phyloP scores from a whole-genome alignment of 2,113 vertebrate species.

The Carassius gibelio region DNA sequence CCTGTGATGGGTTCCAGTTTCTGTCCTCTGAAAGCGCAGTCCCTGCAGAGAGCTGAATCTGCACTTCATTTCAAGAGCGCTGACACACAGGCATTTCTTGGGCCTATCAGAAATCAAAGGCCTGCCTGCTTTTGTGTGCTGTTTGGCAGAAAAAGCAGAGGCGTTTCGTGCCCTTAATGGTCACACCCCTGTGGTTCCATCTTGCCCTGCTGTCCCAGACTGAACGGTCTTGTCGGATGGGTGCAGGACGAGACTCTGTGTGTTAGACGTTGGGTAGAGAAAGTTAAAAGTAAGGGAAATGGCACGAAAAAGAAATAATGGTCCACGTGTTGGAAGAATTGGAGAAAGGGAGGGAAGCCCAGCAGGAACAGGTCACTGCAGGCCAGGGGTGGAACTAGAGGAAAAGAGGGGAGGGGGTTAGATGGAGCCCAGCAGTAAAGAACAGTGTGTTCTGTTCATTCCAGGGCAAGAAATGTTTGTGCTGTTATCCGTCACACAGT shows the following conservation, averaged over 20 bases:
- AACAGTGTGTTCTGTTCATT: conserved; percentile 61
- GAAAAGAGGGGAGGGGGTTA: conserved; percentile 34
- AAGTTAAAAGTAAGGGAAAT: background rate
- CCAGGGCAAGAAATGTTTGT: conserved; percentile 63
- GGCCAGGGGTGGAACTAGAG: conserved; percentile 36
- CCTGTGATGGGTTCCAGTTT: background rate
- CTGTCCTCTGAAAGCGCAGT: background rate
- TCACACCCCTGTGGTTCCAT: background rate
- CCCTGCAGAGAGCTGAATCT: conserved; percentile 49
- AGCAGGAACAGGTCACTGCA: conserved; percentile 36
- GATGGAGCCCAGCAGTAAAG: conserved; percentile 47
- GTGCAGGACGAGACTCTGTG: background rate
- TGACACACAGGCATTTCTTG: conserved; percentile 41
- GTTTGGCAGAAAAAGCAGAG: background rate
- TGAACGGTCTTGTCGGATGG: background rate
- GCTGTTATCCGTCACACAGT: conserved; percentile 43
- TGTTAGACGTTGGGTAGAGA: background rate
- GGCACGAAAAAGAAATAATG: background rate
- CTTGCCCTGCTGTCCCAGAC: background rate
- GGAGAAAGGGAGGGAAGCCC: conserved; percentile 30
- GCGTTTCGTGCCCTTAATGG: background rate
- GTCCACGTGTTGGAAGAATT: background rate
- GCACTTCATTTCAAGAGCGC: conserved; percentile 45
- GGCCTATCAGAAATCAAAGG: conserved; percentile 38
- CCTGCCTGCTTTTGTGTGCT: conserved; percentile 17